These are phyloP conservation scores for Bombycilla garrulus DNA, from an alignment of 2,113 vertebrate species.

Conservation along the genomic window DNA sequence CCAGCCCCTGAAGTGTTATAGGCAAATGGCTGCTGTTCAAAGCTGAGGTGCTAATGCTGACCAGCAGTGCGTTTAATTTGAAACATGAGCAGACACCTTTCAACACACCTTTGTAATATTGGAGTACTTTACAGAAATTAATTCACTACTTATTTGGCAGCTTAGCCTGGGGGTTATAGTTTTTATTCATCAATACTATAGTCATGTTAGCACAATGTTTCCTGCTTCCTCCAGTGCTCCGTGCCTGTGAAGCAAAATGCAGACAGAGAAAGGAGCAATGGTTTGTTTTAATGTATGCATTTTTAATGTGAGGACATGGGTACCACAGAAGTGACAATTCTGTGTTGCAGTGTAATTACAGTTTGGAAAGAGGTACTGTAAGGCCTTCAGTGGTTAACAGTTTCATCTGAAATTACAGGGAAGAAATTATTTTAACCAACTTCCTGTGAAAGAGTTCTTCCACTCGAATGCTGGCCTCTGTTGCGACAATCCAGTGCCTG, in stretches of 20 bases:
- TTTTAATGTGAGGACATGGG: not conserved
- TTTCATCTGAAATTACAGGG: constrained; percentile 70
- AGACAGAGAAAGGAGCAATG: not conserved
- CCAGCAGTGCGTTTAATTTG: constrained; percentile 99
- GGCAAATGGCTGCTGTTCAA: constrained; percentile 88
- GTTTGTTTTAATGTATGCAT: not conserved
- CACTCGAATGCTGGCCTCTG: not conserved
- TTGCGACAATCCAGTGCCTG: not conserved
- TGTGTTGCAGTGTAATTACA: constrained; percentile 28
- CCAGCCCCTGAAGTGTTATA: constrained; percentile 92
- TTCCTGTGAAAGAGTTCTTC: constrained; percentile 24
- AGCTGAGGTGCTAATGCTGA: constrained; percentile 98
- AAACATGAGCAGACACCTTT: constrained; percentile 99
- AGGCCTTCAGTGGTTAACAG: constrained; percentile 72
- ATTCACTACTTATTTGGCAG: constrained; percentile 90
- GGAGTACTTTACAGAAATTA: constrained; percentile 98
- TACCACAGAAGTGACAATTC: not conserved
- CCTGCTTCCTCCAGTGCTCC: constrained; percentile 52
- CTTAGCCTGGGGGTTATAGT: constrained; percentile 64
- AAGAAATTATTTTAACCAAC: constrained; percentile 38
- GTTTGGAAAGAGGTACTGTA: constrained; percentile 52
- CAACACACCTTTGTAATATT: constrained; percentile 99
- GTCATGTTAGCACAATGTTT: constrained; percentile 74
- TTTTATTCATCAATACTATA: constrained; percentile 76
- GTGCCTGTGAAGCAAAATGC: constrained; percentile 5